These are phyloP conservation scores for Melanotaenia trifasciata DNA, from an alignment of 2,797 vertebrate genomes.

Conservation along the genomic window DNA sequence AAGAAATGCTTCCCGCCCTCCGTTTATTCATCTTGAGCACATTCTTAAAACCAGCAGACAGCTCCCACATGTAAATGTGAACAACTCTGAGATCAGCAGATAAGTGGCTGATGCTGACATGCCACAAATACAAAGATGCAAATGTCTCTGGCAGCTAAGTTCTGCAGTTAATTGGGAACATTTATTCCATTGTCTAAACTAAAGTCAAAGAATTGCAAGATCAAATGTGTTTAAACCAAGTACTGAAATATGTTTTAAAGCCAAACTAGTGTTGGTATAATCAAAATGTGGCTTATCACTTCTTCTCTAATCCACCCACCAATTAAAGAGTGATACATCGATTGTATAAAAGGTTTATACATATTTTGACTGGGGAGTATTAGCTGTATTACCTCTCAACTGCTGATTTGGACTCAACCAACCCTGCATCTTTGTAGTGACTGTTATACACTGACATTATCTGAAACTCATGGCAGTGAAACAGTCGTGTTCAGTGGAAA, in stretches of 20 bases:
- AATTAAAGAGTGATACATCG: too few species aligned
- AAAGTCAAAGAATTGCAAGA: conserved; percentile 10
- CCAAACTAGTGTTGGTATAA: background rate
- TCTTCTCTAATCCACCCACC: background rate
- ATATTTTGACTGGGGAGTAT: too few species aligned
- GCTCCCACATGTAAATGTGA: conserved; percentile 53
- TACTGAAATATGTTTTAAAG: background rate
- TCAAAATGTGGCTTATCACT: background rate
- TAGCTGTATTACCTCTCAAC: background rate
- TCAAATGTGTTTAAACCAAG: conserved; percentile 1
- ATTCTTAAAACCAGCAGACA: conserved; percentile 54
- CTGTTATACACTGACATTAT: conserved; percentile 8
- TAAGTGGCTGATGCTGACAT: conserved; percentile 27
- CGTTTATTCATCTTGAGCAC: conserved; percentile 55
- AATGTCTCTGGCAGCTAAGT: conserved; percentile 22
- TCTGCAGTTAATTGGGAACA: conserved; percentile 24
- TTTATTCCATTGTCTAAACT: conserved; percentile 17
- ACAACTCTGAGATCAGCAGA: conserved; percentile 51
- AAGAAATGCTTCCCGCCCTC: conserved; percentile 54
- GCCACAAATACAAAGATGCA: conserved; percentile 32
- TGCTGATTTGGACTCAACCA: background rate
- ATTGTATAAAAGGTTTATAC: too few species aligned
- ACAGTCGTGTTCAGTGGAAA: background rate
- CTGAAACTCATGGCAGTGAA: too few species aligned
- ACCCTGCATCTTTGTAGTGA: conserved; percentile 21